Base-by-base conservation (phyloP, 2,888 invertebrate genomes). In the Eupithecia pulchellata region DNA sequence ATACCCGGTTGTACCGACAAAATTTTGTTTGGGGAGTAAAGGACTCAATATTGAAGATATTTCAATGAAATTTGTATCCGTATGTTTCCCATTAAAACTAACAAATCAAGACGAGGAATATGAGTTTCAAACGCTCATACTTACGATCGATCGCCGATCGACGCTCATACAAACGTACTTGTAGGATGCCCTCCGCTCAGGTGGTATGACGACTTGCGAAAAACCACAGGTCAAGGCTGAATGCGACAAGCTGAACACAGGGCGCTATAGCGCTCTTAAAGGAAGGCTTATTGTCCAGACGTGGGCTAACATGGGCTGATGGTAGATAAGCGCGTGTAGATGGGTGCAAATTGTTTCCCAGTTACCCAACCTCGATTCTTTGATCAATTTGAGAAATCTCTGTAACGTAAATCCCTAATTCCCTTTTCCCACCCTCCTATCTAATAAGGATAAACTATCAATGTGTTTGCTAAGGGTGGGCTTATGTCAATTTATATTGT, bases 401-500 rank as follows among this genome's bases (percentile, higher is more conserved):
- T 55, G 13, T 14, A 27, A 29, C 32, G 60, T 25, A 34, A 29
- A 57, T 29, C 57, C 25, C 61, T 61, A 61, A 61, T 61, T 34
- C 61, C 58, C 20, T 61, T 52, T 65, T 39, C n/a, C 30, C 58
- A 47, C 62, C 71, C 68, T 68, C 70, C 68, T 39, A 25, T 61
- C 68, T 72, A 75, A 73, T 73, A 73, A 70, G 66, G 70, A 52
- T 61, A 57, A 64, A 73, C 73, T 60, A 61, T 64, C 74, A 68
- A 68, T 75, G 82, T 84, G 84, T 85, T 83, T 81, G 78, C 79
- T 77, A 81, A 79, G 82, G 83, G 75, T 76, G 71, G 57, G 72
- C 69, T 78, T 82, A 77, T 82, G 84, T 88, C 85, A 85, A 86
- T 86, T 84, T 87, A 81, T 76, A 78, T 70, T 61, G 61, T 29